These are phyloP conservation scores for Limnephilus marmoratus DNA, from an alignment of 2,888 invertebrate genomes.

Conservation along the genomic window DNA sequence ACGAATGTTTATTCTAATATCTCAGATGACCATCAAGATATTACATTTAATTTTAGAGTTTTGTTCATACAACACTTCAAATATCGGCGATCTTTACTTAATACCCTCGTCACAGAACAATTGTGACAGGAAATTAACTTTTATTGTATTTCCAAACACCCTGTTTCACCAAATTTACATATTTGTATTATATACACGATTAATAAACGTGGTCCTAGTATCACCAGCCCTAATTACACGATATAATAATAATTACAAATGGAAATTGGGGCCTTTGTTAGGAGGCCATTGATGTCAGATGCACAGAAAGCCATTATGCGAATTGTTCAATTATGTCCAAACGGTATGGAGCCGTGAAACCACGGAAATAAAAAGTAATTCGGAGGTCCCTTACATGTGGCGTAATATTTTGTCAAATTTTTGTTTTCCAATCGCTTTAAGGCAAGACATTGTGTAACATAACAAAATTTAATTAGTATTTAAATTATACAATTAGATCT, in stretches of 20 bases:
- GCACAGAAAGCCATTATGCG: background rate
- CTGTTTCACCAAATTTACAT: background rate
- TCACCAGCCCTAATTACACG: background rate
- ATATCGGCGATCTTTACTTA: background rate
- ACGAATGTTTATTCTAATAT: background rate
- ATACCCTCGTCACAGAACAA: background rate
- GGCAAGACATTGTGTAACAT: too few relatives aligned
- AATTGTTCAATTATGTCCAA: background rate
- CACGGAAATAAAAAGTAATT: background rate
- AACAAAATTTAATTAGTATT: too few relatives aligned
- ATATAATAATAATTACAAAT: background rate
- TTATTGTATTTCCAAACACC: background rate
- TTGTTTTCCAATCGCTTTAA: too few relatives aligned
- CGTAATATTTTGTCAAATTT: too few relatives aligned
- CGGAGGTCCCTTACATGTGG: background rate
- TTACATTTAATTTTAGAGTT: background rate
- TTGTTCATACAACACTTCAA: background rate
- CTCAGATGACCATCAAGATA: background rate
- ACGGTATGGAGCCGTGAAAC: background rate
- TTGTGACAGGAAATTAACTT: background rate
- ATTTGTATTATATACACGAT: background rate
- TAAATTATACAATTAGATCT: too few relatives aligned
- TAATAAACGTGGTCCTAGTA: background rate
- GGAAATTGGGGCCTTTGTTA: background rate
- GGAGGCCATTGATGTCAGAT: background rate